Evolutionary conservation across 2,797 vertebrate species (phyloP).

Genomic region (Tenualosa ilisha): DNA sequence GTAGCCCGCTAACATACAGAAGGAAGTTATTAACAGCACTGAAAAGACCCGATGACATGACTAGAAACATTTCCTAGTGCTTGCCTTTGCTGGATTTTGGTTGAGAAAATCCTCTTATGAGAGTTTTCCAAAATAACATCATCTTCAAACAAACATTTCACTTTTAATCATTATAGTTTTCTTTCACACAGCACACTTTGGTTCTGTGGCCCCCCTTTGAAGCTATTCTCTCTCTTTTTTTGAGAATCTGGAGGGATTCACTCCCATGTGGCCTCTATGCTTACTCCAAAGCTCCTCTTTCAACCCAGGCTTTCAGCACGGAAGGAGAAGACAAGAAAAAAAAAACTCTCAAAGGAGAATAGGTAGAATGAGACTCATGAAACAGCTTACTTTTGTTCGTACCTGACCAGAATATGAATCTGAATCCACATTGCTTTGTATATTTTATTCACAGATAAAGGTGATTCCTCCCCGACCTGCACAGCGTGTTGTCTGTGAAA

Average conservation of each 20-base stretch:
- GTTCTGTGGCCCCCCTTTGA: conserved; percentile 74
- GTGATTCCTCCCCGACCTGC: neutral
- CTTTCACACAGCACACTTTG: conserved; percentile 68
- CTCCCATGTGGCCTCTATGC: conserved; percentile 73
- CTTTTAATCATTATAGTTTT: conserved; percentile 80
- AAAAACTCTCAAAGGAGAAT: conserved; percentile 69
- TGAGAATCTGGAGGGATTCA: conserved; percentile 68
- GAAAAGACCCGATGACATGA: conserved; percentile 8
- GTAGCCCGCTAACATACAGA: neutral
- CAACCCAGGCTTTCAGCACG: conserved; percentile 75
- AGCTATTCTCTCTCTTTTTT: conserved; percentile 72
- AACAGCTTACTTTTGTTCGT: conserved; percentile 70
- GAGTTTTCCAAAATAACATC: conserved; percentile 78
- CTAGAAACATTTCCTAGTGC: conserved; percentile 70
- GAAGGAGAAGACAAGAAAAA: conserved; percentile 56
- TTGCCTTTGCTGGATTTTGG: conserved; percentile 59
- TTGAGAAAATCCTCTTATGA: conserved; percentile 75
- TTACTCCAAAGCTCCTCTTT: conserved; percentile 80
- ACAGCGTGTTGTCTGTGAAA: neutral
- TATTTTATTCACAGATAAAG: neutral
- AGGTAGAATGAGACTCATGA: conserved; percentile 74
- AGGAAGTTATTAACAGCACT: neutral
- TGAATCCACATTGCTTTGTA: conserved; percentile 23
- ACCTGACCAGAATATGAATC: conserved; percentile 76
- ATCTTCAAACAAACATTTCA: conserved; percentile 85